Evolutionary conservation across 2,888 invertebrate species (phyloP), one percentile per base, ranked within the genome.

Genomic region (Gasteruption jaculator): DNA sequence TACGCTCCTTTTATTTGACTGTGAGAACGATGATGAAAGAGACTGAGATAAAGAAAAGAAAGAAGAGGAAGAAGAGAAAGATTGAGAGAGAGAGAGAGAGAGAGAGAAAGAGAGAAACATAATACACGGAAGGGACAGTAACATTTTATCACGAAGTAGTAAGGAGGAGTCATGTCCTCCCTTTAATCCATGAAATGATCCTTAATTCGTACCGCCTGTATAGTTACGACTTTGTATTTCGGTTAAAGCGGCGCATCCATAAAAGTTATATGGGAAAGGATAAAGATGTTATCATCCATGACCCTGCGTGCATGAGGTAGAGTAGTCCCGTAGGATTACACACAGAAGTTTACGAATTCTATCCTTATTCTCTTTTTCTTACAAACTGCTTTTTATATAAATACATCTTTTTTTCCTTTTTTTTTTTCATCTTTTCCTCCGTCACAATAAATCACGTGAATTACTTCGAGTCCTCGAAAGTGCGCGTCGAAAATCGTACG

Each of bases 231-330:
- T n/a, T n/a, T 61, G 54, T 56, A 58, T 62, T 62, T 61, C 55
- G 61, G 56, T 57, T 55, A 53, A 57, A 56, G 52, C 53, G 56
- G 45, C 54, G 52, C 57, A 52, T 46, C 56, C 61, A 58, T 63
- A 63, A 65, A 65, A 62, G 57, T 61, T 65, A 65, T 65, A 61
- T 58, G 62, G 57, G 58, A 58, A 61, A 60, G 58, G 56, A 63
- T 65, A 61, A 65, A 63, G 65, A 65, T 63, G 63, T 63, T 65
- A 65, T 65, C 63, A 52, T 52, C 45, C 27, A 45, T 41, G 45
- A 43, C 34, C 45, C 38, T 45, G 20, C 18, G 42, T 38, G 38
- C 27, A 45, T 46, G 45, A 42, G 43, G 41, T 41, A 50, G 49
- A 54, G 50, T 53, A 51, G 54, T 53, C 53, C 52, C 52, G 56